Evolutionary conservation across 2,113 vertebrate genomes (phyloP).

Genomic region (Rhodinocichla rosea): DNA sequence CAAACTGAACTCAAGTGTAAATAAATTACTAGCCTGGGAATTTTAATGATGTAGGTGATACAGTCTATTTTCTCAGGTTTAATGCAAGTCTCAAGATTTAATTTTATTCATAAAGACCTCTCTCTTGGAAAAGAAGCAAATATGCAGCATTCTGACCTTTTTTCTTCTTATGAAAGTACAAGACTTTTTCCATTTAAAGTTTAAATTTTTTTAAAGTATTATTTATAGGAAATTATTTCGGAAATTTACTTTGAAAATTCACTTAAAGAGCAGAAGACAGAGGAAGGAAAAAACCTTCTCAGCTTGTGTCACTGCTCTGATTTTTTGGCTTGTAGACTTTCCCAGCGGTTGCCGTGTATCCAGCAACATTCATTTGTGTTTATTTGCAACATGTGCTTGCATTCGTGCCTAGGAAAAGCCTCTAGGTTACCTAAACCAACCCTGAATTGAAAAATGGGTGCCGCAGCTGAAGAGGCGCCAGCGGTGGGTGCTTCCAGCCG

Average conservation of each 20-base stretch:
- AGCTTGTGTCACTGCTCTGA: background rate
- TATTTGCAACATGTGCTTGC: background rate
- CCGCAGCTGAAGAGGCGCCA: background rate
- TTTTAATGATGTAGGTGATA: background rate
- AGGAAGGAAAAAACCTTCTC: background rate
- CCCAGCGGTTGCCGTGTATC: background rate
- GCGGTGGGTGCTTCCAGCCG: fast-evolving
- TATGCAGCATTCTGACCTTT: background rate
- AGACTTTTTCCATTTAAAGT: background rate
- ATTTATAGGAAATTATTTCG: background rate
- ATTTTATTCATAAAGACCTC: background rate
- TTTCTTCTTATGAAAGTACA: background rate
- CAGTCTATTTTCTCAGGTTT: background rate
- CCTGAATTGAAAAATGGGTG: background rate
- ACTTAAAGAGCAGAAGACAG: background rate
- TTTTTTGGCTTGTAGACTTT: background rate
- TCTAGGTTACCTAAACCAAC: background rate
- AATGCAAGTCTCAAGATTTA: background rate
- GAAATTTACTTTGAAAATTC: background rate
- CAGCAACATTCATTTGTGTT: background rate
- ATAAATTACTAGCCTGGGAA: background rate
- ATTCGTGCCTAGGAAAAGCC: background rate
- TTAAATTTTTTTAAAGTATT: background rate
- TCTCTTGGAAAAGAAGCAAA: background rate
- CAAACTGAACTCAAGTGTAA: background rate